Base-by-base conservation (phyloP, 2,797 vertebrate genomes). In the Cossypha heuglini region DNA sequence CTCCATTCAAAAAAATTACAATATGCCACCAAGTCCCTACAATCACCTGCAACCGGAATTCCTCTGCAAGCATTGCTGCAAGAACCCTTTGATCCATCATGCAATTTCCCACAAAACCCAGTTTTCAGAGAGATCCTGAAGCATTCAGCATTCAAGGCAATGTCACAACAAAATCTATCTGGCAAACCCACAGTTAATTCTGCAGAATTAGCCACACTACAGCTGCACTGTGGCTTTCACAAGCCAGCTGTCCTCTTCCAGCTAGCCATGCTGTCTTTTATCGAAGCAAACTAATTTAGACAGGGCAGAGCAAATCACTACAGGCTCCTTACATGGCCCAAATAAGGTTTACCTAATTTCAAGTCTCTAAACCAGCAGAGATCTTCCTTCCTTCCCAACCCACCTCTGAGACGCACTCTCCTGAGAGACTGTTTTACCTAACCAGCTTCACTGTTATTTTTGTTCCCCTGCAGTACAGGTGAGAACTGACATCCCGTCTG, bases 361-460 rank as follows among this genome's bases (percentile, higher is more conserved):
- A 67, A 49, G 22, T 40, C 64, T 78, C 7, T 18, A 31, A 51
- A 85, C 18, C 31, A 67, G 24, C 69, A 7, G 13, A 76, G 14
- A 64, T 45, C 20, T 2, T 49, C n/a, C 26, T 62, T 46, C 62
- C 68, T n/a, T 68, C 66, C 20, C 59, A 90, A 79, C 24, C 49
- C 57, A 74, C 57, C 29, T 83, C 84, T n/a, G 43, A 82, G 22
- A 79, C 8, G 14, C 16, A 7, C 29, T 35, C 75, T 69, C 43
- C 69, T 88, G 42, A 73, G 25, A 93, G 67, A 61, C 57, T 35
- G 9, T 86, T 95, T 95, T 96, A 96, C 93, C 94, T 96, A 91
- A 97, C 96, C 33, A 88, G 84, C 55, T 97, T 96, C 89, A 96
- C 82, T 64, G 35, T 74, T 93, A 91, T 15, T 83, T 86, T 90